Evolutionary conservation across 2,888 invertebrate genomes (phyloP), one percentile per base, ranked within the genome.

Genomic region (Parthenolecanium corni): DNA sequence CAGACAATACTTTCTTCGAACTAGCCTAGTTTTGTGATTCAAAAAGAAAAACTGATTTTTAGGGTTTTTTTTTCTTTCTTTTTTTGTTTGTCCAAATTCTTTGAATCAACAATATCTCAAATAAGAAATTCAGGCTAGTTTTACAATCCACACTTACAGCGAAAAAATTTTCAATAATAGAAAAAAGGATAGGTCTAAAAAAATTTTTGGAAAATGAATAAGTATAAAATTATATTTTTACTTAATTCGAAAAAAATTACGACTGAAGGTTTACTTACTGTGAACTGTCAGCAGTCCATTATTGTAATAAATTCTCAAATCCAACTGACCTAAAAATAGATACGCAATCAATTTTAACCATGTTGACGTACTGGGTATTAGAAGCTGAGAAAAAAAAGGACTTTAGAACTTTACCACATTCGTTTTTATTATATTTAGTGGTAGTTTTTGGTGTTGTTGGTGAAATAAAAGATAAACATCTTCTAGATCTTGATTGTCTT

Each of bases 401-500:
- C 16, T n/a, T 38, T 2, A 14, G 9, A 3, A 24, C 20, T 20
- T 52, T 65, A 36, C 63, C 63, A 20, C 40, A 31, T n/a, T 58
- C 62, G 23, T 20, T 54, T 12, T 62, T 57, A 52, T 56, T 62
- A 11, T 47, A 42, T 46, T 52, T 63, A 12, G 47, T 40, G 6
- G 52, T 16, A 25, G 58, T 63, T 51, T 63, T 58, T 42, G 58
- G 64, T 40, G 49, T 67, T 25, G 61, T 65, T 11, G 74, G 74
- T 12, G 75, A 74, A 25, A 73, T 73, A 64, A 76, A 77, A 11
- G 71, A 67, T 52, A 76, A 70, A 69, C 76, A 77, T 65, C 75
- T 70, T 46, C 76, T 69, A 23, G 74, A 73, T 31, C 74, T 69
- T 11, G 69, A 40, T 9, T 51, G 51, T 44, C 52, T 52, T 25